Evolutionary conservation across 2,113 vertebrate species (phyloP), one percentile per base, ranked within the genome.

Genomic region (Bubo bubo): DNA sequence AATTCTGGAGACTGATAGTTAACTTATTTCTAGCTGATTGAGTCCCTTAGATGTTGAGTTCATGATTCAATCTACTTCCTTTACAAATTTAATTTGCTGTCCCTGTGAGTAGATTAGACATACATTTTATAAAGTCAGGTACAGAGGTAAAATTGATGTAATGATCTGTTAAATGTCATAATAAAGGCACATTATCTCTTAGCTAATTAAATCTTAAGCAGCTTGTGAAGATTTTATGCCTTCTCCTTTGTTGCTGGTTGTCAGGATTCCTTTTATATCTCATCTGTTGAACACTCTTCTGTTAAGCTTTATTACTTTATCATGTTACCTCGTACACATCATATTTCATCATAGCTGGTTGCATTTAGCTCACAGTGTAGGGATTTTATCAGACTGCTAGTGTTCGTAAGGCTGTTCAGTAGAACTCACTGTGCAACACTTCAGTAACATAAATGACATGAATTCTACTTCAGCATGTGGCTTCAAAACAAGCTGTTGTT

Each of bases 161-260:
- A n/a, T 58, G 59, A 79, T 85, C 95, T 94, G 55, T 88, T 94
- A 92, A 91, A 74, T 97, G 75, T 82, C 50, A 41, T 79, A 53
- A 83, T 94, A 90, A 93, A 83, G 50, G 28, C 79, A 93, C 47
- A 62, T 93, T 88, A 66, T 88, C 81, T 93, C 75, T 66, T 83
- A 80, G 30, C 41, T 95, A 95, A 97, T 95, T 95, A 70, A 74
- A 95, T 94, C 49, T 94, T 88, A 41, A 83, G 39, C 63, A 86
- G 16, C 35, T 76, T 92, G 63, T 37, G 63, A 85, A 86, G 74
- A 80, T 83, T 88, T 79, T 90, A 12, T 76, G 62, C 32, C 4
- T 49, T 19, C 72, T 75, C 41, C 59, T 85, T 93, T 76, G 60
- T 74, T 81, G 16, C 43, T 85, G 62, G 58, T 68, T 89, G 49